These are phyloP conservation scores for Mormyrops attenuatus DNA, from an alignment of 2,797 vertebrate genomes.

Conservation along the genomic window DNA sequence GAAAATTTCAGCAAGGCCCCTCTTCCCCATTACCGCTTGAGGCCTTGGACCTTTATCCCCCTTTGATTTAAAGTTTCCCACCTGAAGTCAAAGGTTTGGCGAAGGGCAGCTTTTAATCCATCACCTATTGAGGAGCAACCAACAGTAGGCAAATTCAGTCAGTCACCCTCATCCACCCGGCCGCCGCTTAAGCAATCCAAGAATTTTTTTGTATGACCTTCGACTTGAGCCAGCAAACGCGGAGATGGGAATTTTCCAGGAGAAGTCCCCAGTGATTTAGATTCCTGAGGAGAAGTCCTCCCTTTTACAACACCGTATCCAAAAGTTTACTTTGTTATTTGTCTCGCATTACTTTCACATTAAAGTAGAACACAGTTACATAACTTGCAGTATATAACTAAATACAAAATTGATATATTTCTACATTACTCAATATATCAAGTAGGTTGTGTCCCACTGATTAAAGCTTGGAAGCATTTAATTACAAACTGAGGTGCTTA, in stretches of 20 bases:
- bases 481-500: neutral
- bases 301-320: neutral
- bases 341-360: neutral
- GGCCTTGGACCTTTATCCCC: neutral
- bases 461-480: neutral
- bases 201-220: constrained; percentile 3
- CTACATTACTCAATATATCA: neutral
- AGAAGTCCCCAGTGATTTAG: neutral
- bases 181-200: neutral
- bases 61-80: neutral
- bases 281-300: neutral
- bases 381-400: neutral
- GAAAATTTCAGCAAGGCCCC: neutral
- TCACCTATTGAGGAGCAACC: constrained; percentile 45
- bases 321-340: neutral
- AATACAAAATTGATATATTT: neutral
- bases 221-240: neutral
- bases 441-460: neutral
- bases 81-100: constrained; percentile 17
- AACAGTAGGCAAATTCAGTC: constrained; percentile 15
- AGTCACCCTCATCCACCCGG: constrained; percentile 5
- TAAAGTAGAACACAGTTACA: neutral
- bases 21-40: neutral
- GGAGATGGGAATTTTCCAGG: neutral
- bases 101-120: constrained; percentile 43